Conservation (phyloP, 2,113 vertebrate species). For the Ceyx cyanopectus region DNA sequence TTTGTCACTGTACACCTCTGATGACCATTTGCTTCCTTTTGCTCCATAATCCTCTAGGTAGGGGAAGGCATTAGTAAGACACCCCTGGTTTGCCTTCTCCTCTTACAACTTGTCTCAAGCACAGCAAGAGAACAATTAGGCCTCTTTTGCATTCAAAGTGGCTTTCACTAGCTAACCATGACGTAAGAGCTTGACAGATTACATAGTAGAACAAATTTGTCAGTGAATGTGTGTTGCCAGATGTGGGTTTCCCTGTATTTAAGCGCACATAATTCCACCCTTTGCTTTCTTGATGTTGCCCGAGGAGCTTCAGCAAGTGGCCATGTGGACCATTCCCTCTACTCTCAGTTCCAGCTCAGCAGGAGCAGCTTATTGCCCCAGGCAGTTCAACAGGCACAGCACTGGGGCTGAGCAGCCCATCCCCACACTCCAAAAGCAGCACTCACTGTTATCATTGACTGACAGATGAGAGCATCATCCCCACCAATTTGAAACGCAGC, state of each 20-base stretch:
- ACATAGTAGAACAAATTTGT: not conserved
- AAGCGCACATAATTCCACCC: not conserved
- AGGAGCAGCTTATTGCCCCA: not conserved
- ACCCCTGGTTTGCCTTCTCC: not conserved
- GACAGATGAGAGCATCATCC: not conserved
- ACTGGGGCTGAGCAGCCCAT: not conserved
- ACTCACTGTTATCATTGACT: not conserved
- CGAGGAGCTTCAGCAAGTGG: not conserved
- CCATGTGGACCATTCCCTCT: not conserved
- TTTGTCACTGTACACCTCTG: not conserved
- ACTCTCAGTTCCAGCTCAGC: not conserved
- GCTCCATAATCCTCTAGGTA: not conserved
- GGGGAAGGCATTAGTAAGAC: not conserved
- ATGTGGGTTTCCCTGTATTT: not conserved
- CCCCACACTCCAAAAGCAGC: not conserved
- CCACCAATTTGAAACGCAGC: not conserved
- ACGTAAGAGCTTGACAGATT: not conserved
- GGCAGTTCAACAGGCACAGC: not conserved
- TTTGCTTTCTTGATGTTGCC: not conserved
- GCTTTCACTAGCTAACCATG: not conserved
- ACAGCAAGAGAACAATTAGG: not conserved
- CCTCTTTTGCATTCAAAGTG: not conserved
- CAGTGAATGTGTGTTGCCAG: not conserved
- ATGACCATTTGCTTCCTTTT: not conserved
- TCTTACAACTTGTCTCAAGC: not conserved